Percentiles rank a stretch among this genome's conserved stretches.
These are phyloP conservation scores for Scolopax rusticola DNA, from an alignment of 2,797 vertebrate species.

Conservation along the genomic window DNA sequence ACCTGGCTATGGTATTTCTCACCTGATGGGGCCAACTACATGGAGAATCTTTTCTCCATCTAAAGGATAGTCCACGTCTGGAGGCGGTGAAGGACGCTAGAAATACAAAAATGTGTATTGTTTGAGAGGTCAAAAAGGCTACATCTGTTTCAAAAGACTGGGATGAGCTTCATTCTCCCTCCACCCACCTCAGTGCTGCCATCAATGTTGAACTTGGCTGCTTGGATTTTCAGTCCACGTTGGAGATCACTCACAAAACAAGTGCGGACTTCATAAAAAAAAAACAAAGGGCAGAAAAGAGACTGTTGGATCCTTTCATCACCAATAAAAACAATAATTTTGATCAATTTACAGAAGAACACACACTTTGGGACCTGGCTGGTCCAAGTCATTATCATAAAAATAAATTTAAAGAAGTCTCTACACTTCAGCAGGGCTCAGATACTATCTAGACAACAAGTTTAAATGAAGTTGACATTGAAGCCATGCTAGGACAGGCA, in stretches of 20 bases:
- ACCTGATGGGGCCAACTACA: slow-evolving; percentile 94
- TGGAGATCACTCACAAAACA: slow-evolving; percentile 97
- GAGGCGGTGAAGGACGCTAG: slow-evolving; percentile 90
- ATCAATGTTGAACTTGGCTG: slow-evolving; percentile 95
- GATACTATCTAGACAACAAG: rapidly evolving
- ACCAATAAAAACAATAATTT: background rate
- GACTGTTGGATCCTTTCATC: background rate
- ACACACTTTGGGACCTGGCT: background rate
- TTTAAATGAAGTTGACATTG: background rate
- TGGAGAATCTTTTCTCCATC: slow-evolving; percentile 97
- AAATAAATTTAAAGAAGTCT: background rate
- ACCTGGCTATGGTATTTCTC: slow-evolving; percentile 3
- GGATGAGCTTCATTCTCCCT: background rate
- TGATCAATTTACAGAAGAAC: background rate
- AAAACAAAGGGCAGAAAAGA: background rate
- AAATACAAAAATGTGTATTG: background rate
- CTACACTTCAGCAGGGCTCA: background rate
- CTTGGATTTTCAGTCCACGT: slow-evolving; percentile 92
- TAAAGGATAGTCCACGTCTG: slow-evolving; percentile 95
- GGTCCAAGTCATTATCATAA: background rate
- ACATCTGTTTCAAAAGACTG: background rate
- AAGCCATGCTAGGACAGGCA: background rate
- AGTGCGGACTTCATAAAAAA: slow-evolving; percentile 83
- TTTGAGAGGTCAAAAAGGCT: background rate
- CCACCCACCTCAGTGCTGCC: slow-evolving; percentile 88